Conservation (phyloP, 2,797 vertebrate genomes). For the Ctenosaura bakeri region DNA sequence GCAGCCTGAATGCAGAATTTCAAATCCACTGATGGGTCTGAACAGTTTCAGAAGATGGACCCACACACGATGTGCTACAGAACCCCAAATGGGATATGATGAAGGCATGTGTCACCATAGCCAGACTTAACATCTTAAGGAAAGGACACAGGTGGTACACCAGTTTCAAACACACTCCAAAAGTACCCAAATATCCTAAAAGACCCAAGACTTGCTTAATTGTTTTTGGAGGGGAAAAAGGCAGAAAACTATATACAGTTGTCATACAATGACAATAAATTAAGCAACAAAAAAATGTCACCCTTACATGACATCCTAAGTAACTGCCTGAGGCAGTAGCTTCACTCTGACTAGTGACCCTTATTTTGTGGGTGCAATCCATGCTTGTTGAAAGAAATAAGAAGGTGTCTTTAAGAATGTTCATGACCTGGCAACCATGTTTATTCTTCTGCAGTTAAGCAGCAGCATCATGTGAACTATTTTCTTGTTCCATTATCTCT, state of each 20-base stretch:
- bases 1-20: no score
- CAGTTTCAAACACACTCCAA: no score
- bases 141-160: no score
- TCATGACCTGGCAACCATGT: not conserved
- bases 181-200: not conserved
- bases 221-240: not conserved
- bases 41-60: no score
- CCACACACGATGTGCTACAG: no score
- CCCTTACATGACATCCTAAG: not conserved
- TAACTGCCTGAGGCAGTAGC: no score
- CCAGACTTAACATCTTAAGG: no score
- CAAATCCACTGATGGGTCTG: no score
- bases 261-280: not conserved
- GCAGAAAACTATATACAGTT: not conserved
- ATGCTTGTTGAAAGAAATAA: not conserved
- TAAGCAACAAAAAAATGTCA: not conserved
- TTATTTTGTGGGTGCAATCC: not conserved
- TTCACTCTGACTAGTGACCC: no score
- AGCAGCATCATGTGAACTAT: conserved; percentile 64
- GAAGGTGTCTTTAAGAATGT: not conserved
- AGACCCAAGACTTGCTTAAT: not conserved
- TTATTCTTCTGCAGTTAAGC: conserved; percentile 58
- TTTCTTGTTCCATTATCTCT: conserved; percentile 68
- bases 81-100: no score
- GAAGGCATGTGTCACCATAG: no score